Percentiles rank a stretch among this genome's conserved stretches.
Evolutionary conservation across 2,888 invertebrate genomes (phyloP).

Genomic region (Melieria picta): DNA sequence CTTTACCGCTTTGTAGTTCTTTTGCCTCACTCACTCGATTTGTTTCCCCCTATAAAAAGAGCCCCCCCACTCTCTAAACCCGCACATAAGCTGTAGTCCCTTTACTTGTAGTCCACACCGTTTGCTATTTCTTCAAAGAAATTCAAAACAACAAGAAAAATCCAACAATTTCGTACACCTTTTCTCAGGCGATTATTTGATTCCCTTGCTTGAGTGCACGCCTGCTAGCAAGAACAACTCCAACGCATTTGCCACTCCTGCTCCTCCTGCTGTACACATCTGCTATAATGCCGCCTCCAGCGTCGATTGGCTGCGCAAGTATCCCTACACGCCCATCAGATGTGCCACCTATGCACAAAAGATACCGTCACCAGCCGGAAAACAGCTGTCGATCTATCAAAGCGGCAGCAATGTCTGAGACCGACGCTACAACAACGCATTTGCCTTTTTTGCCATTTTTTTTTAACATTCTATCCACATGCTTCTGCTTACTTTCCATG

Average conservation of each 20-base stretch:
- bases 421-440: neutral
- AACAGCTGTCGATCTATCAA: slow-evolving; percentile 17
- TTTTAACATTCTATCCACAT: too few relatives aligned
- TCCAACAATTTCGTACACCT: neutral
- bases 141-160: slow-evolving; percentile 7
- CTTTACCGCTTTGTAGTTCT: too few relatives aligned
- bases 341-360: slow-evolving; percentile 9
- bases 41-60: too few relatives aligned
- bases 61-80: too few relatives aligned
- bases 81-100: too few relatives aligned
- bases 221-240: slow-evolving; percentile 5
- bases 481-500: too few relatives aligned
- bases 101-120: too few relatives aligned
- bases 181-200: slow-evolving; percentile 39
- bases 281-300: slow-evolving; percentile 4
- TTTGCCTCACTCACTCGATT: too few relatives aligned
- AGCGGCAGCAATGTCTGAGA: slow-evolving; percentile 31
- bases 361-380: slow-evolving; percentile 18
- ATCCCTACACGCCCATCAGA: slow-evolving; percentile 7
- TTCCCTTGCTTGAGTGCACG: slow-evolving; percentile 38
- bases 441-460: too few relatives aligned
- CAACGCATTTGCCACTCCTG: neutral
- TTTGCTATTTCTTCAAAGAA: too few relatives aligned
- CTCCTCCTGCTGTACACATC: neutral
- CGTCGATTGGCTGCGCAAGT: neutral